Evolutionary conservation across 2,113 vertebrate species (phyloP).

Genomic region (Ornithorhynchus anatinus): DNA sequence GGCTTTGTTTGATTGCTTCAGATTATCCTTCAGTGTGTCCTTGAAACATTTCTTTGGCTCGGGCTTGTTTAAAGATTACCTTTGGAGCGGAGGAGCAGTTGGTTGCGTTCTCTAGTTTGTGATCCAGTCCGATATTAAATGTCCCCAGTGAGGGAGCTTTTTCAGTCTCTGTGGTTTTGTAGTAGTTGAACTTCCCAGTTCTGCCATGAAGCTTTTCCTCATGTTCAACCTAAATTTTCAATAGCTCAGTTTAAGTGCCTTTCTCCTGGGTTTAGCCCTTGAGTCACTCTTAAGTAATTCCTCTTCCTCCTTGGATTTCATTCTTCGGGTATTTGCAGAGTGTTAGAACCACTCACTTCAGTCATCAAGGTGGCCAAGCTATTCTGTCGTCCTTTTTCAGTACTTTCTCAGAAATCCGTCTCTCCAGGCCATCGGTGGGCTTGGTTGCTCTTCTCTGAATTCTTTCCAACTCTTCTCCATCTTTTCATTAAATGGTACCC

Average conservation of each 20-base stretch:
- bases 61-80: background rate
- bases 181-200: background rate
- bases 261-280: background rate
- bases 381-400: background rate
- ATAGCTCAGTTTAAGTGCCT: too few species aligned
- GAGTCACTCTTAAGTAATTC: background rate
- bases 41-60: background rate
- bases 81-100: background rate
- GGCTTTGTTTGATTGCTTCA: too few species aligned
- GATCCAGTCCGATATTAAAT: background rate
- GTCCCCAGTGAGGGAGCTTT: background rate
- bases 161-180: background rate
- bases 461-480: too few species aligned
- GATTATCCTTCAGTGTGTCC: background rate
- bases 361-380: background rate
- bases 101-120: background rate
- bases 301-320: accelerated
- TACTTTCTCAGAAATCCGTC: background rate
- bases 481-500: background rate
- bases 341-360: too few species aligned
- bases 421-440: background rate
- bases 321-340: background rate
- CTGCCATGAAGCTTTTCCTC: background rate
- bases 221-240: background rate
- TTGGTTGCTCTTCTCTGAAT: background rate